These are phyloP conservation scores for Tragelaphus imberbis DNA, from an alignment of 2,113 vertebrate genomes.

Conservation along the genomic window DNA sequence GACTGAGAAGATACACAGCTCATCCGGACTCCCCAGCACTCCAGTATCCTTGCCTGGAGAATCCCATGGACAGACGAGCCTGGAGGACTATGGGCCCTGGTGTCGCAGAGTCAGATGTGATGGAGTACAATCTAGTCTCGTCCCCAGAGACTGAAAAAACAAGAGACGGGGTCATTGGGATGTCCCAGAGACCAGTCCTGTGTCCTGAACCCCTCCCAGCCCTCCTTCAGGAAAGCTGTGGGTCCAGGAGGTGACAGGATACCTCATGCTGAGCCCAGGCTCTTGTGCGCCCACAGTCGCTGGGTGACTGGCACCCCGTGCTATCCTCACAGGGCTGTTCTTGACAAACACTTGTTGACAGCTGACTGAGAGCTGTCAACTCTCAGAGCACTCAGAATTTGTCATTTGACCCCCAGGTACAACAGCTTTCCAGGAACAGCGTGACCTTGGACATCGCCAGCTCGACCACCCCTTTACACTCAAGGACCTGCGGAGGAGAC, in stretches of 20 bases:
- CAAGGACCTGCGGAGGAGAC: accelerated
- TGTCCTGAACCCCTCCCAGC: background rate
- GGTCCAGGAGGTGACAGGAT: background rate
- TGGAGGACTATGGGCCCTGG: background rate
- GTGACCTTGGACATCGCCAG: background rate
- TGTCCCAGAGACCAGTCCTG: accelerated
- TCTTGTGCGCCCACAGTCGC: accelerated
- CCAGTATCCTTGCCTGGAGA: background rate
- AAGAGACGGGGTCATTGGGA: background rate
- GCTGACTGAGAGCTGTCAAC: background rate
- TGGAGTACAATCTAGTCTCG: background rate
- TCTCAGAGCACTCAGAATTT: accelerated
- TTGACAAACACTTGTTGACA: accelerated
- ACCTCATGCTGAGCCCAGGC: accelerated
- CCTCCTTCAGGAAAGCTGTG: background rate
- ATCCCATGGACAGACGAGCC: background rate
- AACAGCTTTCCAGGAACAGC: background rate
- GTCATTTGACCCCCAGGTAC: background rate
- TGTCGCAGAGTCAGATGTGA: background rate
- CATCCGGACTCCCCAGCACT: background rate
- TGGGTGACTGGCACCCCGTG: accelerated
- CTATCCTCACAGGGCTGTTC: too few relatives aligned
- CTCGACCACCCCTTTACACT: background rate
- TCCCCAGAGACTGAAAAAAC: background rate
- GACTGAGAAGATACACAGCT: background rate